Evolutionary conservation across 1,140 invertebrate species (phyloP).

Genomic region (Solenopsis invicta): DNA sequence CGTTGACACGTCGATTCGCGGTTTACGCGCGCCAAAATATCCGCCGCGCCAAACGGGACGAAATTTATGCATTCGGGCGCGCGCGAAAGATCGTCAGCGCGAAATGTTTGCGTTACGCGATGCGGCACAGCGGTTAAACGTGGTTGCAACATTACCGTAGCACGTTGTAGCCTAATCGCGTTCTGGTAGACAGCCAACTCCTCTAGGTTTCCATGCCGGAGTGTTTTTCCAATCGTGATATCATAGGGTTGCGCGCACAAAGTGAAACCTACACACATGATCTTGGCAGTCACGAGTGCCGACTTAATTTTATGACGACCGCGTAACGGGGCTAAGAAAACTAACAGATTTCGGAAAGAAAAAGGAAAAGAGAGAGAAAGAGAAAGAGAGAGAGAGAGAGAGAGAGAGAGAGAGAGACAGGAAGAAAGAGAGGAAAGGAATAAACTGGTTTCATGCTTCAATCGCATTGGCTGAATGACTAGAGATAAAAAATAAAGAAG

Average conservation of each 20-base stretch:
- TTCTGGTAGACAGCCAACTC: conserved; percentile 52
- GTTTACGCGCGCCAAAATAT: conserved; percentile 56
- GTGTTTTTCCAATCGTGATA: conserved; percentile 56
- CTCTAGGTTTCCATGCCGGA: neutral
- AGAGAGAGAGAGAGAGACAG: neutral
- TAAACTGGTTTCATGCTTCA: neutral
- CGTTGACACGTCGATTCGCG: conserved; percentile 77
- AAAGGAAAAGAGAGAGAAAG: neutral
- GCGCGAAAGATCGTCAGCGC: conserved; percentile 40
- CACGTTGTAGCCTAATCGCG: conserved; percentile 36
- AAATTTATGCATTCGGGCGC: conserved; percentile 34
- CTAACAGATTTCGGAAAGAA: conserved; percentile 14
- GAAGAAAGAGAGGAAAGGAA: no score
- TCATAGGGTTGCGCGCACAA: conserved; percentile 36
- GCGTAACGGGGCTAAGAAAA: conserved; percentile 35
- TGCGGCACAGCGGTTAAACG: conserved; percentile 10
- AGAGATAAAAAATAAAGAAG: neutral
- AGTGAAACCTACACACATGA: conserved; percentile 37
- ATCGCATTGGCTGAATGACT: neutral
- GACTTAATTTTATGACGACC: conserved; percentile 47
- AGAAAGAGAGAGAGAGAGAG: neutral
- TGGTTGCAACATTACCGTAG: conserved; percentile 28
- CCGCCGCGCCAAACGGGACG: conserved; percentile 11
- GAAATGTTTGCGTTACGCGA: conserved; percentile 38
- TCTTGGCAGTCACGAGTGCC: conserved; percentile 37